Evolutionary conservation across 2,797 vertebrate genomes (phyloP), one percentile per base, ranked within the genome.

Genomic region (Acanthiza pusilla): DNA sequence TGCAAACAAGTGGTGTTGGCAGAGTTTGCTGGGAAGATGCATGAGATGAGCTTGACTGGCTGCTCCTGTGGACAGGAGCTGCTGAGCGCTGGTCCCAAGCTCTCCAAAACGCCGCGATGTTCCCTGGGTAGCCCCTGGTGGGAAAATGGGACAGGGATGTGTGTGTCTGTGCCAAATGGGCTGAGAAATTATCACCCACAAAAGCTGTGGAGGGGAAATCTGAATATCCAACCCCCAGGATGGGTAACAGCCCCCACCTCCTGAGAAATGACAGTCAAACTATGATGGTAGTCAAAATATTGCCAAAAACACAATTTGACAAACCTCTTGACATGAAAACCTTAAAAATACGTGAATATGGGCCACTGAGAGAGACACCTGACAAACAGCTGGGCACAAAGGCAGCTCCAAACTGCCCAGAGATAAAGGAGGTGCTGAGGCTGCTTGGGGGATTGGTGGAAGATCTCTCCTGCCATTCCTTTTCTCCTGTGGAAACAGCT

Each of bases 1-100:
- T 97, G 87, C 75, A 88, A 91, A 66, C 60, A 88, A n/a, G 62
- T 70, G 51, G 3, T 38, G 65, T 21, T 95, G 81, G 83, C 90
- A 60, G 42, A 43, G 48, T 19, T 91, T 43, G 19, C 51, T 86
- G 93, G 58, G 61, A 85, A 67, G 74, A 29, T 43, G 32, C 34
- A 53, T 8, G 30, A 45, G 78, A 55, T 36, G 29, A 57, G 19
- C 45, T 67, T 30, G 12, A 73, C 60, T 87, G 76, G 32, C 40
- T 80, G 62, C 38, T 92, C n/a, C 85, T 58, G 75, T 17, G 47
- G 34, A 15, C 26, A 25, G 30, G 63, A 85, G 53, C 34, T 68
- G 38, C 5, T 62, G 85, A 73, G 34, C 16, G 19, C 19, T 26
- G 16, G 50, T 27, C 34, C 15, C 19, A 50, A 13, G n/a, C 12